phyloP scores from a whole-genome alignment of 1,140 invertebrate species.

The Zaprionus ornatus region DNA sequence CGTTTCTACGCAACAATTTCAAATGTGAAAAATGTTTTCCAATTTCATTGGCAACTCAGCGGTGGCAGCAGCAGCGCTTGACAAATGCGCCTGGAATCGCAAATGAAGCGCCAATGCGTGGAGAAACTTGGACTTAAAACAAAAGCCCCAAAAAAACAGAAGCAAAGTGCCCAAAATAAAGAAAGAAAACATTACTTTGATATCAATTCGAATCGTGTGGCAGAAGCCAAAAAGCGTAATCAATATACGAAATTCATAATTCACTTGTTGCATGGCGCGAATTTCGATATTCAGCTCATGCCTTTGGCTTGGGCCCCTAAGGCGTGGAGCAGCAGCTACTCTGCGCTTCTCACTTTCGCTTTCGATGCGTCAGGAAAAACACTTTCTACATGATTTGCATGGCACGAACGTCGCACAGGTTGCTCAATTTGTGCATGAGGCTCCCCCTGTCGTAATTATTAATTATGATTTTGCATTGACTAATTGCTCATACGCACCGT shows the following conservation, averaged over 20 bases:
- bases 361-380: slow-evolving; percentile 62
- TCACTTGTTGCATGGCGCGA: slow-evolving; percentile 37
- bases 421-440: slow-evolving; percentile 32
- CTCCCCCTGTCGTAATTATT: slow-evolving; percentile 38
- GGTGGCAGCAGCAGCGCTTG: slow-evolving; percentile 8
- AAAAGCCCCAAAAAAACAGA: slow-evolving; percentile 16
- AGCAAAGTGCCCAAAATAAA: slow-evolving; percentile 9
- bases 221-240: slow-evolving; percentile 48
- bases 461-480: slow-evolving; percentile 54
- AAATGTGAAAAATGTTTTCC: slow-evolving; percentile 70
- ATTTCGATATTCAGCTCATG: slow-evolving; percentile 66
- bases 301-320: slow-evolving; percentile 17
- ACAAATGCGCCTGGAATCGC: slow-evolving; percentile 66
- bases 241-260: slow-evolving; percentile 76
- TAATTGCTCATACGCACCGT: slow-evolving; percentile 44
- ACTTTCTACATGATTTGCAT: slow-evolving; percentile 70
- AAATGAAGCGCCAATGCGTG: slow-evolving; percentile 60
- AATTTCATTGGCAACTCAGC: slow-evolving; percentile 71
- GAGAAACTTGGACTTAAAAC: slow-evolving; percentile 63
- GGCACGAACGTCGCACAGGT: slow-evolving; percentile 14
- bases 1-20: slow-evolving; percentile 80
- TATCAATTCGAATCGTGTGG: slow-evolving; percentile 68
- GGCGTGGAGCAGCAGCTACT: not conserved
- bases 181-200: slow-evolving; percentile 21
- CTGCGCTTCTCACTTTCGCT: slow-evolving; percentile 66